Evolutionary conservation across 2,888 invertebrate genomes (phyloP).

Genomic region (Eilema griseolum): DNA sequence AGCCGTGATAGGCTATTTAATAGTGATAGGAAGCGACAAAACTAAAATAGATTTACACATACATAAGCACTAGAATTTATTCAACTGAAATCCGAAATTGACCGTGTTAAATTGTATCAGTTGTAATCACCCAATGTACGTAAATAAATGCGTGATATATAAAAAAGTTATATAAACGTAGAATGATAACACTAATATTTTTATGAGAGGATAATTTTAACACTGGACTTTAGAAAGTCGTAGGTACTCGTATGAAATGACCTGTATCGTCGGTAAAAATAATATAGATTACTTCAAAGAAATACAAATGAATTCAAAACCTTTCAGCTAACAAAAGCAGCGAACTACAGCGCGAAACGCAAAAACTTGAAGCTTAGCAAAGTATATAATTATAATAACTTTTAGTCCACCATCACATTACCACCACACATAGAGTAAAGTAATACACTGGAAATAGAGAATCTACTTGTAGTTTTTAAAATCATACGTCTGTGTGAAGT

Average conservation of each 20-base stretch:
- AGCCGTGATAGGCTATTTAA: slow-evolving; percentile 37
- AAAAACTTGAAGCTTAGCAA: slow-evolving; percentile 53
- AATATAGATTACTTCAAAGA: slow-evolving; percentile 24
- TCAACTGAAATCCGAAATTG: slow-evolving; percentile 24
- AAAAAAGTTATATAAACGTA: slow-evolving; percentile 17
- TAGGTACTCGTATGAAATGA: slow-evolving; percentile 50
- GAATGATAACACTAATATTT: slow-evolving; percentile 35
- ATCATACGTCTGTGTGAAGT: background rate
- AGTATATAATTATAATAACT: slow-evolving; percentile 50
- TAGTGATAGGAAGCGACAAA: slow-evolving; percentile 48
- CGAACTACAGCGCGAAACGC: slow-evolving; percentile 35
- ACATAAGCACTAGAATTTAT: slow-evolving; percentile 31
- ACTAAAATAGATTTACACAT: slow-evolving; percentile 45
- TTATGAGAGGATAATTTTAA: slow-evolving; percentile 35
- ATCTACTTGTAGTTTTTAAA: background rate
- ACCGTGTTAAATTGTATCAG: slow-evolving; percentile 1
- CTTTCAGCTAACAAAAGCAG: slow-evolving; percentile 29
- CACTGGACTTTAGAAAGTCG: slow-evolving; percentile 59
- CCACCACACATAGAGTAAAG: background rate
- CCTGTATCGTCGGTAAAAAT: slow-evolving; percentile 41
- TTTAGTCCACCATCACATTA: slow-evolving; percentile 52
- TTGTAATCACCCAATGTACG: slow-evolving; percentile 2
- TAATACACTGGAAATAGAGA: background rate
- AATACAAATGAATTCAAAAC: slow-evolving; percentile 35
- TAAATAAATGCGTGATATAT: slow-evolving; percentile 10